Percentiles rank a stretch among this genome's conserved stretches.
Evolutionary conservation across 2,888 invertebrate genomes (phyloP).

Genomic region (Zootermopsis nevadensis): DNA sequence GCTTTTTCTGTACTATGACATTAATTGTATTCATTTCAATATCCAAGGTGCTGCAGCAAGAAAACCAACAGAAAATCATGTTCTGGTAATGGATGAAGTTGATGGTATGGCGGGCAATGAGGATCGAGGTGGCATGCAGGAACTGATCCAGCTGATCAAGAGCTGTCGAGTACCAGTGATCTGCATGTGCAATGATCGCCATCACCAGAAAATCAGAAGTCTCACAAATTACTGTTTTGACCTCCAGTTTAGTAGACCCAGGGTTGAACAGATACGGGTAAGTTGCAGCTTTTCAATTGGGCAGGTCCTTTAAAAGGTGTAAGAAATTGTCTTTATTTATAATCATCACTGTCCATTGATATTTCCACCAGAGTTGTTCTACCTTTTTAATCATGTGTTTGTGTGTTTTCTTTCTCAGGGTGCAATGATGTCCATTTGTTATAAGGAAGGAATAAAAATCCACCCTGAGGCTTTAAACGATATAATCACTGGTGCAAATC

Average conservation of each 20-base stretch:
- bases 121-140: constrained; percentile 96
- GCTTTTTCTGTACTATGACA: too few relatives aligned
- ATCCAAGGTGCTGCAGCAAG: constrained; percentile 57
- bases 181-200: constrained; percentile 98
- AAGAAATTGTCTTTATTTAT: too few relatives aligned
- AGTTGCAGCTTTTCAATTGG: background rate
- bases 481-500: constrained; percentile 87
- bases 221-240: constrained; percentile 95
- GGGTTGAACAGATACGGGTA: constrained; percentile 90
- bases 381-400: too few relatives aligned
- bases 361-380: background rate
- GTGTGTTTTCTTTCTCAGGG: constrained; percentile 67
- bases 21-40: too few relatives aligned
- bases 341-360: background rate
- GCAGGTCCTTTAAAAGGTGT: too few relatives aligned
- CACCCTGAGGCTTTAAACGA: constrained; percentile 80
- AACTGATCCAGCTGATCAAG: constrained; percentile 92
- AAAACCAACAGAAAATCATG: constrained; percentile 79
- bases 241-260: constrained; percentile 85
- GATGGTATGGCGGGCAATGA: constrained; percentile 99
- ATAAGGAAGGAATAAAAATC: constrained; percentile 88
- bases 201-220: constrained; percentile 92
- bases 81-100: constrained; percentile 99
- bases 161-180: constrained; percentile 87
- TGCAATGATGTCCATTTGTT: constrained; percentile 91